These are phyloP conservation scores for Geopemphigus sp. DNA, from an alignment of 1,140 invertebrate species.

Conservation along the genomic window DNA sequence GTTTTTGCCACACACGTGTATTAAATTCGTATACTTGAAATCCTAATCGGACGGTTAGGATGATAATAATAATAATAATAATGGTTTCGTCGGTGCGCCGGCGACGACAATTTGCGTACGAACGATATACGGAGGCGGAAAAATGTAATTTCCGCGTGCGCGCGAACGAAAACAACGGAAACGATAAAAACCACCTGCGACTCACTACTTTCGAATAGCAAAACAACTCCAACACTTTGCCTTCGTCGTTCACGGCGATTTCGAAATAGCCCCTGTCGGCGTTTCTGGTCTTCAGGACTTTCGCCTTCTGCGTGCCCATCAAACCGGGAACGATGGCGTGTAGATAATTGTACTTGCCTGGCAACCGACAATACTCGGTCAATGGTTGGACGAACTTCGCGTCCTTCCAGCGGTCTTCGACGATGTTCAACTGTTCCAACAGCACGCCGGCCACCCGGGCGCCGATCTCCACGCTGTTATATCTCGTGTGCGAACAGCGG, in stretches of 20 bases:
- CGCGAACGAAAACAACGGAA: too few species aligned
- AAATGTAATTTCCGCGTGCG: too few species aligned
- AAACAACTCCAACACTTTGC: background rate
- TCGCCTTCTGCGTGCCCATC: background rate
- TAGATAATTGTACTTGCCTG: background rate
- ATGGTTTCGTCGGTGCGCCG: background rate
- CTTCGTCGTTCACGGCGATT: background rate
- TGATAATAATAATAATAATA: background rate
- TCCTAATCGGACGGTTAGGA: background rate
- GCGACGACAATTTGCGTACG: too few species aligned
- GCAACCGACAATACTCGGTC: background rate
- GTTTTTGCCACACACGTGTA: constrained; percentile 19
- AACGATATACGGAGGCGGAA: too few species aligned
- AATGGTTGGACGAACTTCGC: background rate
- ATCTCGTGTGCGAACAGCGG: background rate
- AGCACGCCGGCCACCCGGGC: background rate
- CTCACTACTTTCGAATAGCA: constrained; percentile 30
- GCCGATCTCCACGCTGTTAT: background rate
- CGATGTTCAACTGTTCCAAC: background rate
- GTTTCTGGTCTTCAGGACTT: background rate
- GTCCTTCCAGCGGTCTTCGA: background rate
- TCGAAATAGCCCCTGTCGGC: background rate
- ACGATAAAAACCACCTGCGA: too few species aligned
- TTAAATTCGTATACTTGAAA: background rate
- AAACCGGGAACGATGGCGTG: background rate